phyloP scores from a whole-genome alignment of 2,797 vertebrate species.

The Lates japonicus region DNA sequence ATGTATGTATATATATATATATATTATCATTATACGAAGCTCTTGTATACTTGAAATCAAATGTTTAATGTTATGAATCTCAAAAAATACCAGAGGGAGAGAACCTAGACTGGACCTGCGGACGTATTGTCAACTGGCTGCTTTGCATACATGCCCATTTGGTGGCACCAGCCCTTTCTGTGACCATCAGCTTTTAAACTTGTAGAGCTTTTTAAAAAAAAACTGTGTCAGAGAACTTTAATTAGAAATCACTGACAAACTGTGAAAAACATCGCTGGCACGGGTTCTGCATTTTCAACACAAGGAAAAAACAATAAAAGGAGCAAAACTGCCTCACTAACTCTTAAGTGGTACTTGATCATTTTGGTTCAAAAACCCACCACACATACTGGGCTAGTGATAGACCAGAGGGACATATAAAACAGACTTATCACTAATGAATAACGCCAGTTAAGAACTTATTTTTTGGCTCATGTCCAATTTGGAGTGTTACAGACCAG shows the following conservation, averaged over 20 bases:
- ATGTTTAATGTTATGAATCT: too few relatives aligned
- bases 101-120: too few relatives aligned
- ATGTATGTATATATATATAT: too few relatives aligned
- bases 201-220: constrained; percentile 39
- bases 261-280: constrained; percentile 31
- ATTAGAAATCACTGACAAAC: constrained; percentile 43
- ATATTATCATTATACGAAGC: too few relatives aligned
- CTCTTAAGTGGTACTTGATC: constrained; percentile 2
- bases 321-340: constrained; percentile 8
- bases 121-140: constrained; percentile 37
- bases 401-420: constrained; percentile 24
- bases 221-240: constrained; percentile 36
- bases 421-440: constrained; percentile 42
- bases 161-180: not conserved
- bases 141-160: constrained; percentile 23
- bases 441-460: constrained; percentile 44
- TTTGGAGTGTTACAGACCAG: constrained; percentile 36
- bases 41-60: too few relatives aligned
- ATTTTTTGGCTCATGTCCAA: constrained; percentile 27
- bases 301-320: constrained; percentile 22
- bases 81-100: too few relatives aligned
- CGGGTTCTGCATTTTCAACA: not conserved
- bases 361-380: constrained; percentile 18
- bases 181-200: constrained; percentile 20
- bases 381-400: constrained; percentile 6